phyloP scores from a whole-genome alignment of 2,113 vertebrate species.

The Platysternon megacephalum region DNA sequence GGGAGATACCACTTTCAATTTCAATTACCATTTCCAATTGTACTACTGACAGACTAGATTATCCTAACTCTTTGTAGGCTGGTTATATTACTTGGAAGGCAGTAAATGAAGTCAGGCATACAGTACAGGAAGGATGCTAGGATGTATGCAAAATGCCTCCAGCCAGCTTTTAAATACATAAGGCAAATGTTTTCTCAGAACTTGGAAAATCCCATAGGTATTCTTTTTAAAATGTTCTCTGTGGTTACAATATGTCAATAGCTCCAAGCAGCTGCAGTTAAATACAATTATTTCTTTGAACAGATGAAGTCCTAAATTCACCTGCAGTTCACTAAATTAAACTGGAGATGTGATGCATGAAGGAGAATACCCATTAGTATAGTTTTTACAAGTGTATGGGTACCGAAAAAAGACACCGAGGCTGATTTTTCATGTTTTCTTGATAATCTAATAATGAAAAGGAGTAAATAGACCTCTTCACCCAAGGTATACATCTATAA shows the following conservation, averaged over 20 bases:
- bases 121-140: not conserved
- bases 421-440: not conserved
- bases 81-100: constrained; percentile 39
- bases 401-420: not conserved
- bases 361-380: not conserved
- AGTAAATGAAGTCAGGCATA: constrained; percentile 14
- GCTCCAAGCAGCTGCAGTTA: not conserved
- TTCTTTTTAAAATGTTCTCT: not conserved
- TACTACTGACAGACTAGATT: constrained; percentile 57
- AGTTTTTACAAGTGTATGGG: not conserved
- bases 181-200: not conserved
- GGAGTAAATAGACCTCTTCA: not conserved
- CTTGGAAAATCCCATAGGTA: not conserved
- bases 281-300: not conserved
- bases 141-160: not conserved
- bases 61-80: constrained; percentile 43
- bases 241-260: not conserved
- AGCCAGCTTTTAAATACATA: not conserved
- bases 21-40: constrained; percentile 70
- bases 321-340: rapidly evolving
- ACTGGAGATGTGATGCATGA: not conserved
- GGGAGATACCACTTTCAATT: constrained; percentile 68
- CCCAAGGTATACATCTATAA: no score
- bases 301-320: not conserved
- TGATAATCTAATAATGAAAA: not conserved